Conservation (phyloP, 2,888 invertebrate genomes). For the Chalcosyrphus nemorum region DNA sequence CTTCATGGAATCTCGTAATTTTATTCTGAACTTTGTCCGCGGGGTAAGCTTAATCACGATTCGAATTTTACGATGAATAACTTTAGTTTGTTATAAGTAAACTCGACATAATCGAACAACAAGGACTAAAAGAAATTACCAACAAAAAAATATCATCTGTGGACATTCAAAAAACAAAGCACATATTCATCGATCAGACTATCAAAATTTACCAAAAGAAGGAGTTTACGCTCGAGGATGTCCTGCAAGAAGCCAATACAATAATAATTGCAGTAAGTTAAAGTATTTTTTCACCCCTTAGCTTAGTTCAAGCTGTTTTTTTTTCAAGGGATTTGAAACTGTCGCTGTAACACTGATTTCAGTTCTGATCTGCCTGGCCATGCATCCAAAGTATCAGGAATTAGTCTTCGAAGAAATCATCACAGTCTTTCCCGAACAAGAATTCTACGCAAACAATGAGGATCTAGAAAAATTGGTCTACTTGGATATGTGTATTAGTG, state of each 20-base stretch:
- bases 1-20: background rate
- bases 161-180: constrained; percentile 38
- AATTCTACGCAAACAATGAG: constrained; percentile 64
- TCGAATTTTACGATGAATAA: background rate
- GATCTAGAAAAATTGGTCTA: constrained; percentile 73
- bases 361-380: constrained; percentile 75
- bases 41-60: background rate
- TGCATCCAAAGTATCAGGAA: constrained; percentile 74
- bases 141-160: background rate
- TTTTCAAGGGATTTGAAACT: constrained; percentile 75
- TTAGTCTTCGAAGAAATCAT: constrained; percentile 75
- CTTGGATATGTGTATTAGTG: constrained; percentile 75
- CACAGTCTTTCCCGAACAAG: constrained; percentile 74
- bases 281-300: no score
- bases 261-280: constrained; percentile 72
- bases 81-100: constrained; percentile 22
- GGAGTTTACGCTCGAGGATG: constrained; percentile 66
- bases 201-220: constrained; percentile 61
- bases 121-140: background rate
- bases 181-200: constrained; percentile 73
- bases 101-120: background rate
- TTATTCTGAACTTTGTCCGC: background rate
- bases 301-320: no score
- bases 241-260: constrained; percentile 66
- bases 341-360: constrained; percentile 74